A percentile compares a stretch with the other conserved stretches of the same genome.
Evolutionary conservation across 2,888 invertebrate species (phyloP).

Genomic region (Mycalesis mineus): DNA sequence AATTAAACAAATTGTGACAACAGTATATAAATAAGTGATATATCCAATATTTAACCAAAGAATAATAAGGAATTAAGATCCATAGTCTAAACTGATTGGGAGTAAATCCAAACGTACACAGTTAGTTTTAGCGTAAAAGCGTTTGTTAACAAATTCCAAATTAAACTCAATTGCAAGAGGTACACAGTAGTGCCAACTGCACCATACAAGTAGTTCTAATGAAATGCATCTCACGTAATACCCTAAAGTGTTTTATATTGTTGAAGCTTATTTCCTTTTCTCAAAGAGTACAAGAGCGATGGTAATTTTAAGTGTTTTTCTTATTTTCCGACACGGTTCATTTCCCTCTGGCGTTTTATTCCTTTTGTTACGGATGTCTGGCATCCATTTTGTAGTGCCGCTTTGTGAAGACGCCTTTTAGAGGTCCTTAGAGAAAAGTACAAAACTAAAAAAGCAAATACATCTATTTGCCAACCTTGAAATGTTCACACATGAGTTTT

Average conservation of each 20-base stretch:
- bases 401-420: conserved; percentile 17
- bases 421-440: neutral
- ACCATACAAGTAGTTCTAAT: neutral
- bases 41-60: too few relatives aligned
- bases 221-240: neutral
- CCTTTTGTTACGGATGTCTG: conserved; percentile 20
- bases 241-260: neutral
- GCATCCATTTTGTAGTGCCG: conserved; percentile 16
- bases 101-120: too few relatives aligned
- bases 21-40: too few relatives aligned
- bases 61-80: too few relatives aligned
- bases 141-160: too few relatives aligned
- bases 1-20: too few relatives aligned
- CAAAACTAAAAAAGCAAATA: neutral
- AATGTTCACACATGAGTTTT: too few relatives aligned
- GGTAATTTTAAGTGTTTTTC: conserved; percentile 23
- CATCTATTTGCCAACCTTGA: neutral
- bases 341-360: conserved; percentile 18
- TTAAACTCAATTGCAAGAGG: too few relatives aligned
- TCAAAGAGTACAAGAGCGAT: conserved; percentile 8
- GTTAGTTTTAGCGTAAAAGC: too few relatives aligned
- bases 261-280: conserved; percentile 3
- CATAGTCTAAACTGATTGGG: too few relatives aligned
- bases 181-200: too few relatives aligned
- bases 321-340: conserved; percentile 22